phyloP scores from a whole-genome alignment of 2,113 vertebrate genomes.

The Paramisgurnus dabryanus region DNA sequence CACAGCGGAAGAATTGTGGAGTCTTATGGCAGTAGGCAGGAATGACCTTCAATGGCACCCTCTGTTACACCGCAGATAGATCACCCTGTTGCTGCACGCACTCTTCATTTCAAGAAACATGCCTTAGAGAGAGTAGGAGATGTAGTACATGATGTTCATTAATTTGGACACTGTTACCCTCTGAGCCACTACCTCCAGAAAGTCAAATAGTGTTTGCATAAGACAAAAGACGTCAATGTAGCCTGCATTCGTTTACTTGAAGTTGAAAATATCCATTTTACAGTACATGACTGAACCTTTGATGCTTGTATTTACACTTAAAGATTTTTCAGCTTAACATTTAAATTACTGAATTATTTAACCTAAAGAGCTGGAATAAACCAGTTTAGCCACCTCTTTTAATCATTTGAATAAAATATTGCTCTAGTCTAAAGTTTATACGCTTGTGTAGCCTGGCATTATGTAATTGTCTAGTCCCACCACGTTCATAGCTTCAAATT shows the following conservation, averaged over 20 bases:
- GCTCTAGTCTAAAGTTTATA: conserved; percentile 10
- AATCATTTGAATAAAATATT: conserved; percentile 18
- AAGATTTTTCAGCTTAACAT: neutral
- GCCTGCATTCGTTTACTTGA: conserved; percentile 20
- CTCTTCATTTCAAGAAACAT: conserved; percentile 20
- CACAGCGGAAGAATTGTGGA: conserved; percentile 1
- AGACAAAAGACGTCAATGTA: conserved; percentile 9
- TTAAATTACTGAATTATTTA: neutral
- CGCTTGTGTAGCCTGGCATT: neutral
- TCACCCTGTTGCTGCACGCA: conserved; percentile 18
- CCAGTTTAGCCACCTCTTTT: neutral
- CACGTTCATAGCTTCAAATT: neutral
- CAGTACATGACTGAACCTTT: neutral
- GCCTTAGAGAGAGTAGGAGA: conserved; percentile 41
- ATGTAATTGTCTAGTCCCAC: conserved; percentile 10
- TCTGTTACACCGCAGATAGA: conserved; percentile 10
- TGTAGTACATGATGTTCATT: conserved; percentile 23
- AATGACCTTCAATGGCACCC: conserved; percentile 39
- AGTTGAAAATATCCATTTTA: neutral
- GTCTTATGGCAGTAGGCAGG: conserved; percentile 37
- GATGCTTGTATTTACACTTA: neutral
- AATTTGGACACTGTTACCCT: conserved; percentile 13
- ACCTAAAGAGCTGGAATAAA: neutral
- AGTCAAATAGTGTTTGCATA: conserved; percentile 56
- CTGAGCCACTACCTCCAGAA: conserved; percentile 18